Evolutionary conservation across 2,113 vertebrate genomes (phyloP).

Genomic region (Oceanodroma tethys): DNA sequence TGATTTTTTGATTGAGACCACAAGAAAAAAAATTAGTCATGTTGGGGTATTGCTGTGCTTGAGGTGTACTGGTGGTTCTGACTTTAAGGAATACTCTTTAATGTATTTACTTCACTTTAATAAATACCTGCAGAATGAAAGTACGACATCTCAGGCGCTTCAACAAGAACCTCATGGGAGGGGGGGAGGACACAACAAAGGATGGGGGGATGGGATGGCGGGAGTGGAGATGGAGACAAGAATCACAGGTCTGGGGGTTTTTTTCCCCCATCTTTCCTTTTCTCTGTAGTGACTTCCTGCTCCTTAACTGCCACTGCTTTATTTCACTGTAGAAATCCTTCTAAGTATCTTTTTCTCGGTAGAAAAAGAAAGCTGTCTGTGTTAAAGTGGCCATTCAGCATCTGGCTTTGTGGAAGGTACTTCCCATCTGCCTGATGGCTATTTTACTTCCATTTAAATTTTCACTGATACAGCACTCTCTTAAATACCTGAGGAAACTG

Average conservation of each 20-base stretch:
- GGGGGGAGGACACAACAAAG: rapidly evolving
- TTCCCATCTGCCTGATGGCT: not conserved
- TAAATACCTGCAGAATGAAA: not conserved
- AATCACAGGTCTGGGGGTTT: rapidly evolving
- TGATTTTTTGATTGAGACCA: not conserved
- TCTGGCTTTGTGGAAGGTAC: not conserved
- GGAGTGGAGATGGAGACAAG: not conserved
- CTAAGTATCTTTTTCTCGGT: not conserved
- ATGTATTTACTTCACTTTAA: not conserved
- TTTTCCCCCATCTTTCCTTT: not conserved
- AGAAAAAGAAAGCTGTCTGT: not conserved
- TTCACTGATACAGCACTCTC: not conserved
- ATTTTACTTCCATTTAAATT: not conserved
- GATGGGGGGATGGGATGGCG: rapidly evolving
- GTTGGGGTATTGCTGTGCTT: not conserved
- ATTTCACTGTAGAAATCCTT: not conserved
- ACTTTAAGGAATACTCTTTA: not conserved
- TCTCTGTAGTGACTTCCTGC: not conserved
- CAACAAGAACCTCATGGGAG: rapidly evolving
- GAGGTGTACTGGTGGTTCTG: not conserved
- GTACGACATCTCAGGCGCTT: not conserved
- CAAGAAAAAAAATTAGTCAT: not conserved
- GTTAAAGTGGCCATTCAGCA: not conserved
- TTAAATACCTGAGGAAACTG: not conserved
- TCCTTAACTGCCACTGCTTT: not conserved